Base-by-base conservation (phyloP, 2,888 invertebrate genomes). In the Seira sanloemensis region DNA sequence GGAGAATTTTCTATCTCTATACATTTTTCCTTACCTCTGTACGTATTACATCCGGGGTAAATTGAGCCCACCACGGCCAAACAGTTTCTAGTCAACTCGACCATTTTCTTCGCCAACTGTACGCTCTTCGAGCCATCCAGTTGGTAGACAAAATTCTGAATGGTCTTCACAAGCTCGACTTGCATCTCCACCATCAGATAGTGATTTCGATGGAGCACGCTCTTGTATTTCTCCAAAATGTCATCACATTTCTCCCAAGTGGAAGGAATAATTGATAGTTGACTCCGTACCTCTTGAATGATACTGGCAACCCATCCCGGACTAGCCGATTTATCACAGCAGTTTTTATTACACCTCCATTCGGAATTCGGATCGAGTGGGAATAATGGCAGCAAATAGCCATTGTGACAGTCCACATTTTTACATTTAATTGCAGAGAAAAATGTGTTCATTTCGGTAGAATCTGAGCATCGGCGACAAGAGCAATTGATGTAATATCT, bases 401-500 rank as follows among this genome's bases (percentile, higher is more conserved):
- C 87, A 81, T 67, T 81, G 65, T 80, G 78, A 54, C 85, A 85
- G 24, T 72, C 66, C 50, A 72, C 26, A 82, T 69, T 82, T 77
- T 80, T 80, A 24, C 87, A 87, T 78, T 85, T 85, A 50, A 87
- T 75, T 37, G 85, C 85, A 58, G 86, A 82, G 69, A 85, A 73
- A 73, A 37, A 79, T 23, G 85, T 81, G 58, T 68, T 74, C 18
- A 87, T 27, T 71, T 87, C 87, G 0, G 78, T 69, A 1, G 85
- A 68, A 71, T 85, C 83, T 19, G 68, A 69, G 50, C 87, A 87
- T 27, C 87, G 71, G 19, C 46, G 72, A 23, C 87, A 87, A 2
- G 71, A 62, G 37, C 87, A 87, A 0, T 79, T 77, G 23, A 87
- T 84, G 78, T 85, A 87, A 54, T 85, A 87, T 71, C 76, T 81